phyloP scores from a whole-genome alignment of 2,113 vertebrate species.

The Eretmochelys imbricata region DNA sequence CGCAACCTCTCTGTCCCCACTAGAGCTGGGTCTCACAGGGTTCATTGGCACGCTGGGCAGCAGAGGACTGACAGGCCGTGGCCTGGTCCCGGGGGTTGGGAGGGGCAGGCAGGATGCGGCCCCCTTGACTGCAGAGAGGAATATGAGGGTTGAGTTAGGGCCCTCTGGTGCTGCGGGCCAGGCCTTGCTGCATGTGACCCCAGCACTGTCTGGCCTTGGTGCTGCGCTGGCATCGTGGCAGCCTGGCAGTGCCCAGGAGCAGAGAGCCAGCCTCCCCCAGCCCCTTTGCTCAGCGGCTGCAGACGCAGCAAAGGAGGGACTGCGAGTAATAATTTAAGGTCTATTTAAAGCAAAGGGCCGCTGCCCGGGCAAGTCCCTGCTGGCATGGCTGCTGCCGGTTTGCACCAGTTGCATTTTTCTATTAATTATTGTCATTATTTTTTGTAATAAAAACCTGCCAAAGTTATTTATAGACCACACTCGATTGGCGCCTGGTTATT shows the following conservation, averaged over 20 bases:
- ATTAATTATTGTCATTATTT: not conserved
- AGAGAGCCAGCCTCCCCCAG: not conserved
- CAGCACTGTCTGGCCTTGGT: not conserved
- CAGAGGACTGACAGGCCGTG: not conserved
- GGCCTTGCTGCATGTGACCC: not conserved
- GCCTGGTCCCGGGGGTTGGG: not conserved
- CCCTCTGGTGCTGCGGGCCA: not conserved
- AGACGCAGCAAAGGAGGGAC: not conserved
- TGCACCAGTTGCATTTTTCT: not conserved
- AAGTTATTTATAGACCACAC: not conserved
- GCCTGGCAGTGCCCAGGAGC: not conserved
- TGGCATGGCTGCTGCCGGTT: not conserved
- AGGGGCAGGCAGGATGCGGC: not conserved
- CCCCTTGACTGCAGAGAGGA: not conserved
- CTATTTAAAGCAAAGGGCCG: not conserved
- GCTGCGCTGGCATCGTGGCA: not conserved
- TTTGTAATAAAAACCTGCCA: not conserved
- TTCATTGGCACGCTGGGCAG: not conserved
- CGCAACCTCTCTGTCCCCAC: not conserved
- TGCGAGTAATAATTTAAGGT: not conserved
- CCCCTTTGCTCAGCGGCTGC: not conserved
- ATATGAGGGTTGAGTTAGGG: not conserved
- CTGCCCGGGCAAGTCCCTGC: not conserved
- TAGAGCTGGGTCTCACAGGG: not conserved
- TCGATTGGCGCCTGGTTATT: fast-evolving